Conservation (phyloP, 53 echinoderm and acorn worm species). For the Holothuria scabra region DNA sequence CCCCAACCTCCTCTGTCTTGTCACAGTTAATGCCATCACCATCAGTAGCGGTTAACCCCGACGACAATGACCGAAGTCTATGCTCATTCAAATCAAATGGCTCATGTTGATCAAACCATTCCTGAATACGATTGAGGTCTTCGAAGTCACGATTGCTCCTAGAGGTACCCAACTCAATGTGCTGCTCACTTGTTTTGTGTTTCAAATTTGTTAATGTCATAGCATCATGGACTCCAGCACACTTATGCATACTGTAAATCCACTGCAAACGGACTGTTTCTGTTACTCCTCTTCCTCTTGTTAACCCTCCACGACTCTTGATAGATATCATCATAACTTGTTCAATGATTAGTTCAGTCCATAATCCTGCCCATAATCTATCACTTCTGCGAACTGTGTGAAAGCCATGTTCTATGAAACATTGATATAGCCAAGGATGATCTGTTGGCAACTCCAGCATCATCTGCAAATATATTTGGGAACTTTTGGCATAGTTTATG, state of each 20-base stretch:
- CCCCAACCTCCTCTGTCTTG: constrained; percentile 34
- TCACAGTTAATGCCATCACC: constrained; percentile 57
- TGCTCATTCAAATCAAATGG: constrained; percentile 30
- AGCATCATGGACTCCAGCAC: constrained; percentile 36
- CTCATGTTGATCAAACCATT: constrained; percentile 24
- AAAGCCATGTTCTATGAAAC: constrained; percentile 37
- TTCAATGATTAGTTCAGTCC: constrained; percentile 54
- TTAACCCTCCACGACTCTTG: constrained; percentile 54
- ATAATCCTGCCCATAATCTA: constrained; percentile 56
- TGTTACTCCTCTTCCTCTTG: constrained; percentile 44
- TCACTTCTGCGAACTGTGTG: constrained; percentile 34
- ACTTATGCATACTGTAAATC: constrained; percentile 34
- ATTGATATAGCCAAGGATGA: constrained; percentile 41
- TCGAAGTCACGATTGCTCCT: constrained; percentile 8
- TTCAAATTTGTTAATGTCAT: neutral
- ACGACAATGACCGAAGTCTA: constrained; percentile 3
- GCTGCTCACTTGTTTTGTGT: constrained; percentile 45
- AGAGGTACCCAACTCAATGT: constrained; percentile 6
- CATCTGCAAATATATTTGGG: constrained; percentile 32
- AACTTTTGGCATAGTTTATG: constrained; percentile 36
- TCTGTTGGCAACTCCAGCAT: constrained; percentile 30
- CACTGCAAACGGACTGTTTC: constrained; percentile 30
- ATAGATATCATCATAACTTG: constrained; percentile 43
- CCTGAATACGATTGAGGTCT: constrained; percentile 16
- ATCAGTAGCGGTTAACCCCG: constrained; percentile 38